Base-by-base conservation (phyloP, 2,113 vertebrate genomes). In the Amphiprion ocellaris region DNA sequence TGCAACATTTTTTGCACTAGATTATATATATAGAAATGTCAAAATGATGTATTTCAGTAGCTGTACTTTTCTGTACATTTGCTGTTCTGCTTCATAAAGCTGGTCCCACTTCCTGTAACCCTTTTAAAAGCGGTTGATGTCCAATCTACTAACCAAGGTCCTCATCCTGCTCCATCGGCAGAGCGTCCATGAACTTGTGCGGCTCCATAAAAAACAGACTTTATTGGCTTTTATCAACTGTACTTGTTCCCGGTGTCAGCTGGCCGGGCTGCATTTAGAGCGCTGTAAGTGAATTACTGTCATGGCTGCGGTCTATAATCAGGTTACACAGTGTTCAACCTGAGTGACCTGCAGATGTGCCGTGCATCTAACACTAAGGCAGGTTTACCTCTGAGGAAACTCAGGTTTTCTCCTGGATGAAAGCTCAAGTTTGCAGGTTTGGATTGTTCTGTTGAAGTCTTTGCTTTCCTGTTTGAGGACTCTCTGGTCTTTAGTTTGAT, bases 261-360 rank as follows among this genome's bases (percentile, higher is more conserved):
- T 69, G 67, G 71, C 86, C 82, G 86, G 60, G 28, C 21, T 77
- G 84, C 69, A 83, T 77, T 88, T 87, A 83, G 68, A 83, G 70
- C 47, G n/a, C 53, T 46, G 76, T 88, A 88, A 92, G 72, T 89
- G n/a, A 55, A 79, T 92, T 91, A 90, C 63, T 62, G 89, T 52
- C 64, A 54, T 16, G 79, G 52, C 75, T 68, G 65, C 24, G 75
- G 78, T 75, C 79, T 80, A 0, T 86, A 90, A 92, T 93, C 72
- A 79, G 58, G 77, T 92, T 90, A 86, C 56, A 54, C 69, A 46
- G 76, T 52, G 56, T 77, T 74, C 79, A 56, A 23, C 24, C 76
- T 74, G 62, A 76, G 74, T 60, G 77, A 81, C 78, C 77, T 56
- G 75, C 61, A 68, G 30, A 33, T 5, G 2, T 4, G 30, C 30